phyloP scores from a whole-genome alignment of 35 echinoderm and acorn worm genomes.

The Lytechinus pictus region DNA sequence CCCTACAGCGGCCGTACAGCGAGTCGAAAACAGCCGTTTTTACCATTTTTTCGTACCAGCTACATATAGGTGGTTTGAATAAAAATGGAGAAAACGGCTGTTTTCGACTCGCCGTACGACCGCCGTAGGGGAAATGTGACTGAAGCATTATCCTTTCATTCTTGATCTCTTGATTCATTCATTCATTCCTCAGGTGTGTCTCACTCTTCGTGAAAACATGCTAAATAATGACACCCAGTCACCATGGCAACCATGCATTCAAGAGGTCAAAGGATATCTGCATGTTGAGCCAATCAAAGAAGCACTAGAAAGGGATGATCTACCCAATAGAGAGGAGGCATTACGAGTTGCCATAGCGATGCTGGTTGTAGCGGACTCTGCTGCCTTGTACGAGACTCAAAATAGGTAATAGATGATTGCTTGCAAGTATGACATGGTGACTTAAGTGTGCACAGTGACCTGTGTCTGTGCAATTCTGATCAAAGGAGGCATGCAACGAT shows the following conservation, averaged over 20 bases:
- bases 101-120: too few relatives aligned
- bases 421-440: too few relatives aligned
- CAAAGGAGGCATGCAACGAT: too few relatives aligned
- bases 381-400: background rate
- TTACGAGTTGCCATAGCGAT: conserved; percentile 17
- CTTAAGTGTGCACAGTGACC: too few relatives aligned
- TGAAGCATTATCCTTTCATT: too few relatives aligned
- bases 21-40: too few relatives aligned
- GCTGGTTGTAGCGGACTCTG: background rate
- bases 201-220: background rate
- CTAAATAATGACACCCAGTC: background rate
- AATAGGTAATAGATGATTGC: background rate
- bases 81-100: too few relatives aligned
- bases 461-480: background rate
- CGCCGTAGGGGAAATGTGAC: too few relatives aligned
- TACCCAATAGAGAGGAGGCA: conserved; percentile 20
- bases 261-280: conserved; percentile 35
- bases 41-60: too few relatives aligned
- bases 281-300: background rate
- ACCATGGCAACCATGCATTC: background rate
- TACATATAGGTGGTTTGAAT: too few relatives aligned
- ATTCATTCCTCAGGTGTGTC: background rate
- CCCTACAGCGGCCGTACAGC: too few relatives aligned
- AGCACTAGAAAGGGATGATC: background rate
- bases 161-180: background rate